Percentiles rank a stretch among this genome's conserved stretches.
These are phyloP conservation scores for Caenorhabditis afra DNA, from an alignment of 2,888 invertebrate genomes.

Conservation along the genomic window DNA sequence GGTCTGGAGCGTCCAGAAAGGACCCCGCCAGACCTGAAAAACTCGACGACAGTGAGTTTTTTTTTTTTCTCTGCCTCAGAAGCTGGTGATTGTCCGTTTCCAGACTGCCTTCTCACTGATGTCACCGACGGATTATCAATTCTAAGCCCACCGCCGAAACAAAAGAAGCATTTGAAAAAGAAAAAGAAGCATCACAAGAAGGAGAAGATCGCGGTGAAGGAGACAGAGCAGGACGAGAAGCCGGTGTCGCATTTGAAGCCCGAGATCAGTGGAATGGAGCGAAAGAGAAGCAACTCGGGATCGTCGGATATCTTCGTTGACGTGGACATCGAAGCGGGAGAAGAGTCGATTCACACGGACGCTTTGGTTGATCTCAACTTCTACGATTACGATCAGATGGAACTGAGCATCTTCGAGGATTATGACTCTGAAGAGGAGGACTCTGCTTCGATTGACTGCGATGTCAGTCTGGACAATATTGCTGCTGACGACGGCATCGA, in stretches of 20 bases:
- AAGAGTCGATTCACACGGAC: slow-evolving; percentile 69
- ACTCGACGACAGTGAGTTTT: slow-evolving; percentile 42
- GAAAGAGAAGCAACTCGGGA: slow-evolving; percentile 63
- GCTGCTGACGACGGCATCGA: slow-evolving; percentile 65
- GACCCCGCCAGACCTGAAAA: slow-evolving; percentile 30
- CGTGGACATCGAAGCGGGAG: slow-evolving; percentile 71
- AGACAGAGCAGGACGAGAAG: slow-evolving; percentile 52
- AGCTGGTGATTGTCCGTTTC: background rate
- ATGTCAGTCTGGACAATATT: slow-evolving; percentile 66
- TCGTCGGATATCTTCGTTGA: slow-evolving; percentile 67
- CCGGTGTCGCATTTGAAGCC: slow-evolving; percentile 40
- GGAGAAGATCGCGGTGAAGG: slow-evolving; percentile 55
- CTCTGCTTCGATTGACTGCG: slow-evolving; percentile 62
- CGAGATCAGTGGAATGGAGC: slow-evolving; percentile 47
- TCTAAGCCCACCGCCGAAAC: slow-evolving; percentile 49
- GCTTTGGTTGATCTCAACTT: slow-evolving; percentile 70
- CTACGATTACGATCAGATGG: slow-evolving; percentile 70
- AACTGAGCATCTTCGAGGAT: slow-evolving; percentile 65
- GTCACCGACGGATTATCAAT: slow-evolving; percentile 54
- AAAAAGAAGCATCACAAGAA: slow-evolving; percentile 61
- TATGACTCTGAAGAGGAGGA: slow-evolving; percentile 59
- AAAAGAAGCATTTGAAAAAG: slow-evolving; percentile 62
- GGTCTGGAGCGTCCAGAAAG: slow-evolving; percentile 15
- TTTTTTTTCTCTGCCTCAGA: background rate
- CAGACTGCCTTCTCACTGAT: slow-evolving; percentile 56